Evolutionary conservation across 2,888 invertebrate genomes (phyloP).

Genomic region (Perdita meconis): DNA sequence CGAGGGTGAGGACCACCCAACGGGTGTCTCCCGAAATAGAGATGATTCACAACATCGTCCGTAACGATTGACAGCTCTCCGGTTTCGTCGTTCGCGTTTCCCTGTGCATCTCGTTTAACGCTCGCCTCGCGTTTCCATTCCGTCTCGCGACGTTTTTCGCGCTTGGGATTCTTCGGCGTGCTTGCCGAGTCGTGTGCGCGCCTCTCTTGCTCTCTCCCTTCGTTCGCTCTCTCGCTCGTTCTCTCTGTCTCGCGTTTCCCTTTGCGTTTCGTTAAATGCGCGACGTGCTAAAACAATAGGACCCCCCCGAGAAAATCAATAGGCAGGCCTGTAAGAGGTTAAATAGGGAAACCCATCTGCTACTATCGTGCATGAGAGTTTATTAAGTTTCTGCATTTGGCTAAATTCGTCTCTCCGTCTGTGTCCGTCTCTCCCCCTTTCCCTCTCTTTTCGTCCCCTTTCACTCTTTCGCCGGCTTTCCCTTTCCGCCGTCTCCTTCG

Average conservation of each 20-base stretch:
- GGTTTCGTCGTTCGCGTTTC: slow-evolving; percentile 9
- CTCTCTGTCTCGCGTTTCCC: slow-evolving; percentile 53
- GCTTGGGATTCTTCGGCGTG: background rate
- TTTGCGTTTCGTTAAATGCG: slow-evolving; percentile 62
- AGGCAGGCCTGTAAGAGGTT: slow-evolving; percentile 76
- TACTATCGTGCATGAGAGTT: slow-evolving; percentile 47
- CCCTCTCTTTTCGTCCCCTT: background rate
- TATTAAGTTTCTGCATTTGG: slow-evolving; percentile 50
- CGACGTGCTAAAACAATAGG: slow-evolving; percentile 79
- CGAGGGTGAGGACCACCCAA: slow-evolving; percentile 68
- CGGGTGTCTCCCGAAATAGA: slow-evolving; percentile 81
- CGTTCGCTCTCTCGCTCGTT: slow-evolving; percentile 1
- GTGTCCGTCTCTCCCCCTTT: background rate
- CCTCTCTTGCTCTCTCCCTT: slow-evolving; percentile 23
- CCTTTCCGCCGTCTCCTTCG: no score
- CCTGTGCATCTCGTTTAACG: slow-evolving; percentile 4
- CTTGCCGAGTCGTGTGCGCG: background rate
- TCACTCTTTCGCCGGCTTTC: no score
- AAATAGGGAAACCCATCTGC: slow-evolving; percentile 72
- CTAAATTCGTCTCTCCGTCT: background rate
- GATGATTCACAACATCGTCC: slow-evolving; percentile 78
- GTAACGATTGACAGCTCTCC: slow-evolving; percentile 66
- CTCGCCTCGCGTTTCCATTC: background rate
- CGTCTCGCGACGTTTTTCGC: slow-evolving; percentile 1
- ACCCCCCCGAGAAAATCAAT: slow-evolving; percentile 80